Base-by-base conservation (phyloP, 2,888 invertebrate species). In the Ectemnius continuus region DNA sequence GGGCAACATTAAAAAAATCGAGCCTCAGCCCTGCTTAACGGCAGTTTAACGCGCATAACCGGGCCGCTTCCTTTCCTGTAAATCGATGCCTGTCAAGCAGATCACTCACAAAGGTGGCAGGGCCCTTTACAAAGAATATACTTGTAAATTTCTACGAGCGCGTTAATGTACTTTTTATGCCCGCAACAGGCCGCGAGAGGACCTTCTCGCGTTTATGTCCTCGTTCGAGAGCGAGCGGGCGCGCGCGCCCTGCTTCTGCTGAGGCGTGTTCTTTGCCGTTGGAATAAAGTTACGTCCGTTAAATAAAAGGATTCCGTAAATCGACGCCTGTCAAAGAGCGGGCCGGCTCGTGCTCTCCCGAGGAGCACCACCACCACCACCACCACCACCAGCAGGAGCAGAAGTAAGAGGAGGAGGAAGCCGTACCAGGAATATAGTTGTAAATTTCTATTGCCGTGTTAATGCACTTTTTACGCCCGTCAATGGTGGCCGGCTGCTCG, bases 111-210 rank as follows among this genome's bases (percentile, higher is more conserved):
- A 70, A 79, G 64, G 64, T 47, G 52, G 48, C 62, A 70, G 68
- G 23, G 63, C 52, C 36, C 36, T 36, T 45, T 72, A 80, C 82
- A 75, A 80, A 79, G 83, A 75, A 75, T 79, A 79, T 80, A 83
- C 83, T 82, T 80, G 82, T 82, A 78, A 78, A 80, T 75, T 82
- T 83, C 76, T 75, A 79, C 78, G 76, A 73, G 72, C 78, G 62
- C 75, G 83, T 82, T 82, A 83, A 82, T 76, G 82, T 76, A 74
- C 74, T 76, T 80, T 82, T 82, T 82, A 82, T 67, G 78, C 71
- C 67, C 65, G 65, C 68, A 73, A 73, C 70, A 66, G 66, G 59
- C 62, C 59, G 73, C 67, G 74, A 65, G 81, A 73, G 36, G 36
- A 36, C 36, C 36, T 70, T 75, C 67, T 75, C 57, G 45, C 65